These are phyloP conservation scores for Cantharis nigra DNA, from an alignment of 2,888 invertebrate genomes.

Conservation along the genomic window DNA sequence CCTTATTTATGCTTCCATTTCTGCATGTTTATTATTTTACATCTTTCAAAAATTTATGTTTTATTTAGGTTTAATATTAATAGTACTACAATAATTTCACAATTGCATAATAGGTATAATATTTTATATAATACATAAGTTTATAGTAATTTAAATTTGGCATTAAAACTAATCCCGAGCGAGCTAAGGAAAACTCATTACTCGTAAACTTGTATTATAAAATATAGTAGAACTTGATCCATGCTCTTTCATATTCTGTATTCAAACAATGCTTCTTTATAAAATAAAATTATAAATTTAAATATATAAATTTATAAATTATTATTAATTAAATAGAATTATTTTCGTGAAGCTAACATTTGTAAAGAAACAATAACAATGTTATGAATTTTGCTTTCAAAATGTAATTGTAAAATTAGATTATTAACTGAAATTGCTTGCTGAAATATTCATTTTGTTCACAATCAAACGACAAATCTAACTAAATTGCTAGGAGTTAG, in stretches of 20 bases:
- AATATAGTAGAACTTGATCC: neutral
- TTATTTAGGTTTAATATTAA: neutral
- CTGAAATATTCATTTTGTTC: neutral
- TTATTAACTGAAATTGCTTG: neutral
- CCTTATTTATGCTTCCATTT: neutral
- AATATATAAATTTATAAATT: neutral
- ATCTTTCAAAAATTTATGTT: neutral
- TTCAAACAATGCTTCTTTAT: neutral
- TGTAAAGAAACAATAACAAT: neutral
- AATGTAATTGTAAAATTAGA: neutral
- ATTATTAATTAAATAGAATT: neutral
- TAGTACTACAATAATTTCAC: neutral
- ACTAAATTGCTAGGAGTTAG: neutral
- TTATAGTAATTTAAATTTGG: no score
- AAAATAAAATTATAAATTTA: neutral
- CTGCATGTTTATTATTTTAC: neutral
- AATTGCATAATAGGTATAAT: neutral
- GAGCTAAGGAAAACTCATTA: neutral
- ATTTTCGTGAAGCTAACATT: neutral
- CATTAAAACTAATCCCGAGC: neutral
- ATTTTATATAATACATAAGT: no score
- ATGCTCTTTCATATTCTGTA: neutral
- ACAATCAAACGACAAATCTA: neutral
- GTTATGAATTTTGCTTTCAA: neutral
- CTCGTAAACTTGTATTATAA: neutral